Evolutionary conservation across 2,113 vertebrate genomes (phyloP), one percentile per base, ranked within the genome.

Genomic region (Entomyzon cyanotis): DNA sequence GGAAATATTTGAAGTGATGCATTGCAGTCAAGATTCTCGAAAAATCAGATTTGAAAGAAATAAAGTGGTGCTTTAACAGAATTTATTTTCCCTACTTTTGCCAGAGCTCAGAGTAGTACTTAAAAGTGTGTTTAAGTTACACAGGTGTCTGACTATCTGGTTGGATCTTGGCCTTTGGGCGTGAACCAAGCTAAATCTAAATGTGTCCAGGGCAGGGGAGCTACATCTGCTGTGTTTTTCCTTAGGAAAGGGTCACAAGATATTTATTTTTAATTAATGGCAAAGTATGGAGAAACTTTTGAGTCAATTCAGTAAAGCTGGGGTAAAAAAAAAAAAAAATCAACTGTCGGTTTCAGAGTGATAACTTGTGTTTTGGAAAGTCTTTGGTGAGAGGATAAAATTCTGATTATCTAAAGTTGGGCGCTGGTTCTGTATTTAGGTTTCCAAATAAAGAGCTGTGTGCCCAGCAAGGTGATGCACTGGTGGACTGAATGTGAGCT

Each of bases 141-240:
- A 37, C 87, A 91, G 63, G 74, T 93, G 55, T 55, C 84, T 70
- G 85, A 79, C 2, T 70, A 80, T 69, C 94, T 80, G 76, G 30
- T 14, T 90, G 84, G 63, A 85, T 79, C 53, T 5, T 1, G 23
- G 80, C 62, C 67, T 83, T 67, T 88, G 90, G 82, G 86, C 92
- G 24, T 21, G 68, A 91, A 88, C 71, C 90, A 97, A 93, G 33
- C 41, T 85, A 95, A 95, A 94, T 55, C 37, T 49, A 49, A 79
- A 24, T 8, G 31, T 80, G 63, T 69, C 87, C 82, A 70, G 59
- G 31, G 47, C 52, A 81, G 25, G 10, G 33, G 44, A 74, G 44
- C 55, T 77, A 28, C 44, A 74, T 58, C 47, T 8, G 2, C 67
- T 80, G 9, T 28, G 33, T 73, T 93, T 35, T 91, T 69, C 33